Base-by-base conservation (phyloP, 2,113 vertebrate genomes). In the Pungitius pungitius region DNA sequence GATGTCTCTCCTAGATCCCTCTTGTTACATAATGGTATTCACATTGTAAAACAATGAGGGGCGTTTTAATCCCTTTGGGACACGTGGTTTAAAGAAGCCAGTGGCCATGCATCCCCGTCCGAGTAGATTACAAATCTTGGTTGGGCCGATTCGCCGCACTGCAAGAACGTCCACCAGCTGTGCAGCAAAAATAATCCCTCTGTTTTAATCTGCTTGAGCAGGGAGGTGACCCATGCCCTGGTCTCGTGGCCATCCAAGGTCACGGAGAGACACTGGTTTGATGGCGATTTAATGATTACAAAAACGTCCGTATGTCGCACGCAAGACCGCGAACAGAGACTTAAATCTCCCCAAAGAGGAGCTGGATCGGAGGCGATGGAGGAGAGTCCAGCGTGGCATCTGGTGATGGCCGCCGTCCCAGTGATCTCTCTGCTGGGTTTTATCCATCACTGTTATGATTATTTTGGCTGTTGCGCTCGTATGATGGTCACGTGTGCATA, bases 101-200 rank as follows among this genome's bases (percentile, higher is more conserved):
- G n/a, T n/a, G n/a, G n/a, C n/a, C n/a, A n/a, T n/a, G 15, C 63
- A 47, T 71, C 52, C 61, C 75, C 62, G 73, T 73, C 68, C 26
- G 66, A 4, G 1, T 52, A 77, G 83, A 89, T 90, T 78, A 87
- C 49, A 80, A 80, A 63, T 77, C 75, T 65, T 73, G 78, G 54
- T 74, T 33, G 74, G 68, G 68, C 54, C 81, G 57, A 62, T 86
- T 72, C 51, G 63, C 75, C n/a, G 51, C 27, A 5, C 26, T 40
- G 58, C 52, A 39, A 45, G 71, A 80, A 81, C 82, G 18, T 60
- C 42, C 12, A 85, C 83, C 91, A 89, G 86, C 73, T 89, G 84
- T 81, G 84, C 56, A 73, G 43, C 52, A 78, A 85, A 58, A 79
- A 77, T 90, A 92, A 92, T 89, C 88, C 83, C 77, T 69, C 27